Conservation (phyloP, 2,888 invertebrate species). For the Drosophila macrospina region DNA sequence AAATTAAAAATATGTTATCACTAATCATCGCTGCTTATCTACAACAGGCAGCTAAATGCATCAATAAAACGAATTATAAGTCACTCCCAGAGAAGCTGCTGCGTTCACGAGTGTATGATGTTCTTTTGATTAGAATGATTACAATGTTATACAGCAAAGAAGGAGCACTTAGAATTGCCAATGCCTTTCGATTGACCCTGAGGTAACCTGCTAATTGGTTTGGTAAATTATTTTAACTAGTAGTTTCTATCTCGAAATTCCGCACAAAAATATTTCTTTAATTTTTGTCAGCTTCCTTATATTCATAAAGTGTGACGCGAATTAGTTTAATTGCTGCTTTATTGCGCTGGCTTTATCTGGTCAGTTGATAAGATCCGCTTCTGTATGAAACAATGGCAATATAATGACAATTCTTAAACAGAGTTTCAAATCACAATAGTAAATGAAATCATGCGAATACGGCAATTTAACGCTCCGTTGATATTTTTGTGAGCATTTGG, state of each 20-base stretch:
- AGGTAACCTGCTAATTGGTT: constrained; percentile 21
- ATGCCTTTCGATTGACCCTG: not conserved
- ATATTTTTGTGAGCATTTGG: constrained; percentile 44
- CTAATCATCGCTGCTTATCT: constrained; percentile 59
- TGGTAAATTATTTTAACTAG: not conserved
- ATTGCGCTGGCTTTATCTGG: constrained; percentile 14
- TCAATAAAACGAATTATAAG: constrained; percentile 69
- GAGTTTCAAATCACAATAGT: constrained; percentile 11
- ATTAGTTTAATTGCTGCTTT: constrained; percentile 3
- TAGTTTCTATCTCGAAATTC: not conserved
- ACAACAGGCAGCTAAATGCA: constrained; percentile 66
- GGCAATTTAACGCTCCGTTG: constrained; percentile 38
- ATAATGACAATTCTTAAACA: constrained; percentile 12
- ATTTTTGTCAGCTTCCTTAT: not conserved
- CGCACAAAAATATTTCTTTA: not conserved
- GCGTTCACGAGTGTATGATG: constrained; percentile 23
- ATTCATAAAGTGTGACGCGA: not conserved
- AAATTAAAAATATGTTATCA: constrained; percentile 45
- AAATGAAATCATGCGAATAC: constrained; percentile 33
- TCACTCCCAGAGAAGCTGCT: constrained; percentile 20
- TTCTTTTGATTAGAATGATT: constrained; percentile 26
- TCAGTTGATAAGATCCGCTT: constrained; percentile 11
- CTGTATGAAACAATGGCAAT: constrained; percentile 11
- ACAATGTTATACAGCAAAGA: constrained; percentile 8
- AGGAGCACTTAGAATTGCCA: constrained; percentile 2